Evolutionary conservation across 92 coral and sea anemone genomes (phyloP).

Genomic region (Zoanthus sansibaricus): DNA sequence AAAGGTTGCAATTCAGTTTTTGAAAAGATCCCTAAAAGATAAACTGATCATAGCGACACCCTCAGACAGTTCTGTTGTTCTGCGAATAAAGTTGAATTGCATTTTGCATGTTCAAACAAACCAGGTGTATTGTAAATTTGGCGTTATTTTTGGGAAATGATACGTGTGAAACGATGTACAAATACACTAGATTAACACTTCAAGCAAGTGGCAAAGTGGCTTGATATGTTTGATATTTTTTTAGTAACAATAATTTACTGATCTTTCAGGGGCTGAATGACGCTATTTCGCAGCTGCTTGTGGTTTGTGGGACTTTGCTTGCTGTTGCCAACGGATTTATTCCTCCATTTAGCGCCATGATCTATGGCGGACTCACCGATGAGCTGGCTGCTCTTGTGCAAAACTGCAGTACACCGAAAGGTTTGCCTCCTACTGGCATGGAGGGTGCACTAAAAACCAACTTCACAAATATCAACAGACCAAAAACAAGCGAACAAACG

Average conservation of each 20-base stretch:
- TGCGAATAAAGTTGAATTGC: too few relatives aligned
- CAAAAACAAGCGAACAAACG: not conserved
- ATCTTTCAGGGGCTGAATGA: constrained; percentile 70
- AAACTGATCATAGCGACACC: too few relatives aligned
- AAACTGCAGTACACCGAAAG: constrained; percentile 22
- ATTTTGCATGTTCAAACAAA: too few relatives aligned
- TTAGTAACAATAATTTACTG: not conserved
- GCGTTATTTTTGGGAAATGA: too few relatives aligned
- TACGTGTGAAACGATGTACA: too few relatives aligned
- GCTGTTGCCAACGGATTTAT: constrained; percentile 94
- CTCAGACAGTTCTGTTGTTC: too few relatives aligned
- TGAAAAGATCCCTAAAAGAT: too few relatives aligned
- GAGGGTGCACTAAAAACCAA: not conserved
- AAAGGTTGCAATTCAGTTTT: too few relatives aligned
- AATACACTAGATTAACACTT: too few relatives aligned
- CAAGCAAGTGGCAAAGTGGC: not conserved
- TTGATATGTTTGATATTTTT: not conserved
- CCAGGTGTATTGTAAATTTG: too few relatives aligned
- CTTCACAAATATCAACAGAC: constrained; percentile 1
- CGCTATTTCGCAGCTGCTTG: constrained; percentile 71
- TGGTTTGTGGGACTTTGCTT: constrained; percentile 89
- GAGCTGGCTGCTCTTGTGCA: constrained; percentile 64
- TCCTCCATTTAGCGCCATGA: constrained; percentile 87
- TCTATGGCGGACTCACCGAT: constrained; percentile 87
- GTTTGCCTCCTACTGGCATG: not conserved